Percentiles rank a stretch among this genome's conserved stretches.
phyloP scores from a whole-genome alignment of 1,140 invertebrate genomes.

The Solenopsis invicta region DNA sequence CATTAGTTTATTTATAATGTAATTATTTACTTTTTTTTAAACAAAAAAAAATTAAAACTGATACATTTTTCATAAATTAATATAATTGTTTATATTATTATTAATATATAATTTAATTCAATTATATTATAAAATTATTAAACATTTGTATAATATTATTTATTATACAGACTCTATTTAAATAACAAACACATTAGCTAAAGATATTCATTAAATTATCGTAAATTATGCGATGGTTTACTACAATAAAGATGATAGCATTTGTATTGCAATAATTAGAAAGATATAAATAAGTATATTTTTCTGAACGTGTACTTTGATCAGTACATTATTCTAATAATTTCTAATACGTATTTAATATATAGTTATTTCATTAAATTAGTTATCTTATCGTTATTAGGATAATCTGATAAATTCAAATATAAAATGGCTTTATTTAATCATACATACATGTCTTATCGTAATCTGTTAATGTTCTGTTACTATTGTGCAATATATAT shows the following conservation, averaged over 20 bases:
- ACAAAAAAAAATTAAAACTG: background rate
- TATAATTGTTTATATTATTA: background rate
- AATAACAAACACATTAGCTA: background rate
- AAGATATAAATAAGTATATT: background rate
- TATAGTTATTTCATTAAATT: slow-evolving; percentile 42
- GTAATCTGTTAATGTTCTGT: slow-evolving; percentile 39
- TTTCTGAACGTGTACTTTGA: background rate
- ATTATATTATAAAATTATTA: slow-evolving; percentile 2
- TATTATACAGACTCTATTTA: background rate
- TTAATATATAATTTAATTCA: background rate
- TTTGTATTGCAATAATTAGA: slow-evolving; percentile 3
- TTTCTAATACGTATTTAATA: background rate
- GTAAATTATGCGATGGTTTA: background rate
- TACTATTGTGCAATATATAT: slow-evolving; percentile 44
- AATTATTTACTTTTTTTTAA: background rate
- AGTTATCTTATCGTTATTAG: slow-evolving; percentile 53
- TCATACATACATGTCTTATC: slow-evolving; percentile 62
- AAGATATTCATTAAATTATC: slow-evolving; percentile 15
- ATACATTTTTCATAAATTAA: background rate
- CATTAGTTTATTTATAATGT: background rate
- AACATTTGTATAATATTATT: background rate
- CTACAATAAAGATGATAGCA: background rate
- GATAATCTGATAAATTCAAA: slow-evolving; percentile 69
- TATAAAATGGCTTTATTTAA: slow-evolving; percentile 65
- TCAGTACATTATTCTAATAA: too few relatives aligned